phyloP scores from a whole-genome alignment of 2,888 invertebrate genomes.

The Hirtodrosophila duncani region DNA sequence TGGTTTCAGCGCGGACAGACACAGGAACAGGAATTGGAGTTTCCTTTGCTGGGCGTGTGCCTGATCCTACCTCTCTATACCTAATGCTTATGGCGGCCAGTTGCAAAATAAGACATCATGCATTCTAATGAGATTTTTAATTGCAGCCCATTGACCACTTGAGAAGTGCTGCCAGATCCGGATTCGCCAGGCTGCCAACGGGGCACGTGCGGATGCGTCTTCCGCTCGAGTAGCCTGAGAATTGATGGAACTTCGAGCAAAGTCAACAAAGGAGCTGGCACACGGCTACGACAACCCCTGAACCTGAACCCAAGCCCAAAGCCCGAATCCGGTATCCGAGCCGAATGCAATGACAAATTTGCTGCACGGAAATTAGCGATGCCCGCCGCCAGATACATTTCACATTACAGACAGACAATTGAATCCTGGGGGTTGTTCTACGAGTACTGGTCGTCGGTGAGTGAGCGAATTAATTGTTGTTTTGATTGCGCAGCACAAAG shows the following conservation, averaged over 20 bases:
- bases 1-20: constrained; percentile 14
- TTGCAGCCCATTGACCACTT: constrained; percentile 67
- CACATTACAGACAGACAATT: constrained; percentile 72
- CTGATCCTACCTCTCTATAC: neutral
- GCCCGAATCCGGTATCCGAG: constrained; percentile 8
- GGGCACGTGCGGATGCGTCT: constrained; percentile 66
- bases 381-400: constrained; percentile 69
- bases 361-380: constrained; percentile 67
- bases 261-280: constrained; percentile 46
- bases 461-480: constrained; percentile 73
- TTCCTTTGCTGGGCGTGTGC: constrained; percentile 21
- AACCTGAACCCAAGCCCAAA: constrained; percentile 11
- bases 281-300: constrained; percentile 12
- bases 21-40: constrained; percentile 21
- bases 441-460: constrained; percentile 7
- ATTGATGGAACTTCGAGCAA: constrained; percentile 47
- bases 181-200: constrained; percentile 35
- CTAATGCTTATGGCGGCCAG: constrained; percentile 1
- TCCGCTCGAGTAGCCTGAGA: constrained; percentile 64
- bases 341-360: constrained; percentile 63
- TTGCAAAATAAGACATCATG: constrained; percentile 59
- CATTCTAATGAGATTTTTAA: constrained; percentile 70
- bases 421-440: constrained; percentile 62
- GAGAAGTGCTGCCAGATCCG: constrained; percentile 49
- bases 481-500: constrained; percentile 65